Base-by-base conservation (phyloP, 1,140 invertebrate species). In the Drosophila nikananu region DNA sequence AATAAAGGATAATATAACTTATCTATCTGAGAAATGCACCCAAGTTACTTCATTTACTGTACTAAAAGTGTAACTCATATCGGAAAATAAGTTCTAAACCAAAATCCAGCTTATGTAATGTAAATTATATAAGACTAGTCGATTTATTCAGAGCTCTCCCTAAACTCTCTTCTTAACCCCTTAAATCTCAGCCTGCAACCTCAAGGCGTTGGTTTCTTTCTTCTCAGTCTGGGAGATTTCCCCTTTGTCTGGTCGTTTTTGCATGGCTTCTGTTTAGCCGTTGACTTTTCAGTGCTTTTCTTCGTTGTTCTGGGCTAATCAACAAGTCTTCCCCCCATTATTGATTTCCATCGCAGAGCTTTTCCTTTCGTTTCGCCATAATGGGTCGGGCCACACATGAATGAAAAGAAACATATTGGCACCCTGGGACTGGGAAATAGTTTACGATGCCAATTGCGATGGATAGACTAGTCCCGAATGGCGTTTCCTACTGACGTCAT, bases 291-390 rank as follows among this genome's bases (percentile, higher is more conserved):
- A 66, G 63, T 60, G 54, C 57, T 64, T 74, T 63, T 70, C 61
- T 19, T 37, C 46, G 41, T 39, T 54, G 37, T 23, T 41, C 46
- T 54, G 46, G n/a, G 59, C 65, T 62, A 71, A 78, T 87, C 84
- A 87, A 87, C 84, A 87, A 87, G 84, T 90, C 71, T 74, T 58
- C 66, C 76, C 70, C 61, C 54, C 27, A 52, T 81, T 87, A 87
- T 87, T 90, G 84, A 87, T 87, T 87, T 84, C 44, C 65, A 13
- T 54, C 51, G 55, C 57, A 74, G 39, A 57, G 70, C 74, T 80
- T 81, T 65, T 76, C 55, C 65, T 54, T 61, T 70, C 48, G 67
- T 67, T 58, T 52, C 62, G 62, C 74, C 46, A 70, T 35, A 77
- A 59, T 41, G 68, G 35, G 25, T 41, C 21, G 41, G 54, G 37